Percentiles rank a stretch among this genome's conserved stretches.
Evolutionary conservation across 2,113 vertebrate species (phyloP).

Genomic region (Penelope pileata): DNA sequence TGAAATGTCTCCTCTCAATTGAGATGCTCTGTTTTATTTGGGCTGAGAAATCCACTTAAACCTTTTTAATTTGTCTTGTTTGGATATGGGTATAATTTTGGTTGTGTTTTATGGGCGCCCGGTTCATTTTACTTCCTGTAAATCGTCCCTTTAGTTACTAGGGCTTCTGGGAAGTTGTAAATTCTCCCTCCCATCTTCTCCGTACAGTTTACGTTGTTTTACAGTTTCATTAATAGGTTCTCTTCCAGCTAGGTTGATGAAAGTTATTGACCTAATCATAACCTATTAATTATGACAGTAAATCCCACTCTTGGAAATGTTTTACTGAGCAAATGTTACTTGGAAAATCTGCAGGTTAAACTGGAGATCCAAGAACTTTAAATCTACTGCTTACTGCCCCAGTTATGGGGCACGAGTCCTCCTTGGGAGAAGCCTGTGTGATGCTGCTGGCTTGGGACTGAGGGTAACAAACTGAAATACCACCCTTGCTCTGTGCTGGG

Average conservation of each 20-base stretch:
- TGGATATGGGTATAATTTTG: constrained; percentile 67
- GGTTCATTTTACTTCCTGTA: constrained; percentile 78
- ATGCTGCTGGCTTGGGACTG: not conserved
- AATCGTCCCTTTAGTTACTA: constrained; percentile 73
- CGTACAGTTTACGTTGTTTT: constrained; percentile 73
- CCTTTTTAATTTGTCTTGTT: constrained; percentile 72
- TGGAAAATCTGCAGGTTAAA: constrained; percentile 60
- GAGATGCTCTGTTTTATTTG: constrained; percentile 60
- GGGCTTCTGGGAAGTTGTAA: constrained; percentile 78
- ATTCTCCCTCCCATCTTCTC: constrained; percentile 65
- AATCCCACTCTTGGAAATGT: constrained; percentile 67
- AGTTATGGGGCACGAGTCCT: accelerated
- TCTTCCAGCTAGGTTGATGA: constrained; percentile 72
- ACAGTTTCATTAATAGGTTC: constrained; percentile 75
- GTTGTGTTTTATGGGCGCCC: constrained; percentile 67
- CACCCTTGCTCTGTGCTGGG: not conserved
- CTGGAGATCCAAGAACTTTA: constrained; percentile 58
- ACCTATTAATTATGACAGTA: constrained; percentile 79
- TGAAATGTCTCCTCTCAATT: constrained; percentile 18
- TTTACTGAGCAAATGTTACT: constrained; percentile 70
- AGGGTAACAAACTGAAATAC: not conserved
- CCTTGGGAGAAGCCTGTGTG: not conserved
- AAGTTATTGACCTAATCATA: constrained; percentile 80
- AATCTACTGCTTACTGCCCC: not conserved
- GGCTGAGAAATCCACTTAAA: constrained; percentile 58